A percentile compares a stretch with the other conserved stretches of the same genome.
Evolutionary conservation across 2,797 vertebrate species (phyloP).

Genomic region (Enteromius anoplus): DNA sequence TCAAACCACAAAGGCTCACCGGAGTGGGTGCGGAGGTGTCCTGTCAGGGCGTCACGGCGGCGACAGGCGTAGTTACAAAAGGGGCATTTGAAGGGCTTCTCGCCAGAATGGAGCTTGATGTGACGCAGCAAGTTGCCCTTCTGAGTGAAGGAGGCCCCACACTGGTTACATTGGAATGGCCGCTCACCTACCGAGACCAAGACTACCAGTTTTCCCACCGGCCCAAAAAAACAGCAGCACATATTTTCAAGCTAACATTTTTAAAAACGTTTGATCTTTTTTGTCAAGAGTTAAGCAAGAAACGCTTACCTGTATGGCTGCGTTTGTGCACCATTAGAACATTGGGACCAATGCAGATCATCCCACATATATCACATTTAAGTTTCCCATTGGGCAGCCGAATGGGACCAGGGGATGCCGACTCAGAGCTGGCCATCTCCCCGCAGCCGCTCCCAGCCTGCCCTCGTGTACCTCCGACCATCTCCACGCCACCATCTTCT

Average conservation of each 20-base stretch:
- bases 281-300: neutral
- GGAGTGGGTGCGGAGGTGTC: constrained; percentile 95
- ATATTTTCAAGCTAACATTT: constrained; percentile 36
- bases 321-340: constrained; percentile 98
- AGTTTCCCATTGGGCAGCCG: constrained; percentile 93
- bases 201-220: constrained; percentile 31
- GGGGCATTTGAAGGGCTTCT: constrained; percentile 97
- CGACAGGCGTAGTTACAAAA: constrained; percentile 96
- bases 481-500: constrained; percentile 78
- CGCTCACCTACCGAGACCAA: constrained; percentile 83
- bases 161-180: constrained; percentile 97
- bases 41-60: constrained; percentile 90
- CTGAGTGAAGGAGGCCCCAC: constrained; percentile 96
- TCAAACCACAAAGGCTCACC: constrained; percentile 75
- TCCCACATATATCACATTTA: constrained; percentile 94
- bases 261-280: neutral
- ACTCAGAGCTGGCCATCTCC: constrained; percentile 82
- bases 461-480: constrained; percentile 72
- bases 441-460: constrained; percentile 81
- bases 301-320: constrained; percentile 90
- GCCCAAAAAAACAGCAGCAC: constrained; percentile 15
- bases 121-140: constrained; percentile 96
- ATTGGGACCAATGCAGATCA: constrained; percentile 96
- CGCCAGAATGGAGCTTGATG: constrained; percentile 96
- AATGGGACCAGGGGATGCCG: constrained; percentile 87